Base-by-base conservation (phyloP, 1,140 invertebrate species). In the Laodelphax striatellus region DNA sequence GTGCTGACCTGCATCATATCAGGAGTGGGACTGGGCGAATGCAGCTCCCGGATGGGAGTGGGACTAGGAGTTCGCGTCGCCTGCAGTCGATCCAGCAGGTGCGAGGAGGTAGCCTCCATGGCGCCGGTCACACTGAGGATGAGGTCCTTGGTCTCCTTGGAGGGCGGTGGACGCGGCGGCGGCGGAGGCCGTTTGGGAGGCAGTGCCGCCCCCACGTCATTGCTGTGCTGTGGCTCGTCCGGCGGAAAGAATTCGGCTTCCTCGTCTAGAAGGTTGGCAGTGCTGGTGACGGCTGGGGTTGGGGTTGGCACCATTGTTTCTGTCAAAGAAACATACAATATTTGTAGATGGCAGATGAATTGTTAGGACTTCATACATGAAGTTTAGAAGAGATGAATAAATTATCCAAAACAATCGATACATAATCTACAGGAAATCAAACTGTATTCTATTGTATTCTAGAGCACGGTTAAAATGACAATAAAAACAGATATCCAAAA, bases 101-200 rank as follows among this genome's bases (percentile, higher is more conserved):
- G 84, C 17, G 87, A 86, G 57, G 88, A 92, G 0, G 88, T 89
- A 24, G 90, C 87, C 69, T 93, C 88, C 86, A 94, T 84, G 46
- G 88, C 88, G 5, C 87, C 90, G 21, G 90, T 92, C 0, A 94
- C 89, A 13, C 86, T 88, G 52, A 88, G 78, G 22, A 93, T 85
- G 2, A 94, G 75, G 69, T 92, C 87, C 78, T 92, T 87, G 0
- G 90, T 92, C 69, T 88, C 85, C 53, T 79, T 78, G 53, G 84
- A 82, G 4, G 82, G 78, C 14, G 82, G 79, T 16, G 80, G 78
- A 34, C 79, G 75, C 16, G 79, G 76, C 17, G 75, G 70, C 22
- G 80, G 70, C 22, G 80, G 79, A 6, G 77, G 76, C 73, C 61
- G 72, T 74, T 34, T 75, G 62, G 5, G 76, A 10, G 55, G 61